phyloP scores from a whole-genome alignment of 1,140 invertebrate species.

The Apis mellifera region DNA sequence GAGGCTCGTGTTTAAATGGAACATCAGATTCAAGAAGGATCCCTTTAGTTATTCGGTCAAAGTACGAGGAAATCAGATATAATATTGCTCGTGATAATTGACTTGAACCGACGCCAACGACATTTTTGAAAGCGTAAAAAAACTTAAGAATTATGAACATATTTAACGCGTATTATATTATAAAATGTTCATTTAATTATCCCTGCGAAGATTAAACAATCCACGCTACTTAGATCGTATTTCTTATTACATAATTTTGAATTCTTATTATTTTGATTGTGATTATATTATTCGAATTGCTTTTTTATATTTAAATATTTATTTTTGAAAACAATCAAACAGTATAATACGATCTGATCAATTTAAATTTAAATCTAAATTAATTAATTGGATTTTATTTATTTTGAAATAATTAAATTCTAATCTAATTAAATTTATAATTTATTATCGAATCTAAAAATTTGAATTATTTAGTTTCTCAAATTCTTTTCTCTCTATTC shows the following conservation, averaged over 20 bases:
- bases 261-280: neutral
- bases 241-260: constrained; percentile 9
- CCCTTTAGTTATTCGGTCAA: constrained; percentile 38
- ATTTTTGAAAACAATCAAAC: neutral
- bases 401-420: neutral
- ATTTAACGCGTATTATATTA: constrained; percentile 6
- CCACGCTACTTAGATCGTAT: neutral
- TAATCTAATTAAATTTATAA: no score
- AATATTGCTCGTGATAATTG: constrained; percentile 37
- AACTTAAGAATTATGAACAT: constrained; percentile 47
- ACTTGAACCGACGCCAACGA: constrained; percentile 57
- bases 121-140: constrained; percentile 38
- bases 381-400: neutral
- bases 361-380: no score
- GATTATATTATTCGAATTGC: neutral
- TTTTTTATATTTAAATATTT: neutral
- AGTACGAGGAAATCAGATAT: constrained; percentile 44
- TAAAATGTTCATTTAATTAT: neutral
- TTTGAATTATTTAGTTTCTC: no score
- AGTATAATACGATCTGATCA: no score
- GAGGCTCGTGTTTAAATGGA: neutral
- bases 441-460: no score
- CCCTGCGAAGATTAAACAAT: neutral
- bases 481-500: no score
- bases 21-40: constrained; percentile 26